Base-by-base conservation (phyloP, 1,140 invertebrate genomes). In the Cylas formicarius region DNA sequence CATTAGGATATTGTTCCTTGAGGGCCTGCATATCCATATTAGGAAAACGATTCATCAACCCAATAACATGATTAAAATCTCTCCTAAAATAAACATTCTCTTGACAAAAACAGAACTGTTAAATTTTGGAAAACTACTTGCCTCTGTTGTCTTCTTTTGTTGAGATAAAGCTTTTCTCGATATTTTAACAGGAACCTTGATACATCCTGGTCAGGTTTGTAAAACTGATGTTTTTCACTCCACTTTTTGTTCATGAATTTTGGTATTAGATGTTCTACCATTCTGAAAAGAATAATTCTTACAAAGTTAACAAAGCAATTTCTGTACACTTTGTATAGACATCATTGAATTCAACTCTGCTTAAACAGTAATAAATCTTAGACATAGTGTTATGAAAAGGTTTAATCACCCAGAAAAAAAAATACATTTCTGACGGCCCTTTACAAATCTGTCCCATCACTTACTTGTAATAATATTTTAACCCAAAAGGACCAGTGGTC, bases 1-100 rank as follows among this genome's bases (percentile, higher is more conserved):
- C 77, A 65, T 80, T 64, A 9, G 89, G 88, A 71, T 81, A 91
- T 60, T 82, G 67, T 49, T 76, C 67, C 65, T 83, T 76, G 9
- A 92, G 47, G 34, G 77, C 70, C 46, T 82, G 75, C 57, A 81
- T 59, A 63, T 89, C 81, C 57, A 87, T 65, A 58, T 91, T 72
- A 8, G 86, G 86, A 65, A 84, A 90, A 35, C 76, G 67, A 46
- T 79, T 80, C 8, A 91, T 51, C 16, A 90, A 62, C 22, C 72
- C 64, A 58, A 77, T 72, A 1, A 86, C 84, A 61, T 78, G 73
- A 50, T 77, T 80, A 23, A 61, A 72, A 26, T 80, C 65, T 36
- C 76, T 72, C 37, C 80, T 83, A 52, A 45, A 74, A 74, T 21
- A 53, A 52, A 51, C 60, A 55, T n/a, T 33, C 6, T 11, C 9